A percentile compares a stretch with the other conserved stretches of the same genome.
Evolutionary conservation across 2,113 vertebrate genomes (phyloP).

Genomic region (Melospiza georgiana): DNA sequence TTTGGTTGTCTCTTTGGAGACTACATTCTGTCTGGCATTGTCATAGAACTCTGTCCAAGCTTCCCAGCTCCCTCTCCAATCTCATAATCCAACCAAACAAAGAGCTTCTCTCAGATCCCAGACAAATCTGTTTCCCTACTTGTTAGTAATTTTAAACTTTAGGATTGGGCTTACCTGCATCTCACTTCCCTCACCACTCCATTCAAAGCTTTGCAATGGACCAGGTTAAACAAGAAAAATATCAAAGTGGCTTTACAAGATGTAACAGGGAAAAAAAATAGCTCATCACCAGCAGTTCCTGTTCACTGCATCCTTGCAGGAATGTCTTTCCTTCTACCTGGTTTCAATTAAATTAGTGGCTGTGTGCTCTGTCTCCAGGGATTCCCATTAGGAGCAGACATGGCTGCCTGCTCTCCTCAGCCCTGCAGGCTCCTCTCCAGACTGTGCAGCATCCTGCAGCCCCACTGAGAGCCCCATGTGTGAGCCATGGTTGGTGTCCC

Average conservation of each 20-base stretch:
- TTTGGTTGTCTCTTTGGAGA: not conserved
- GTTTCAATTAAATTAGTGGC: not conserved
- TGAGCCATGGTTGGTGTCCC: not conserved
- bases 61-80: not conserved
- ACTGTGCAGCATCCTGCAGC: not conserved
- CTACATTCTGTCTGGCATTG: not conserved
- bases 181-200: not conserved
- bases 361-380: not conserved
- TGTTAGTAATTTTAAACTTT: not conserved
- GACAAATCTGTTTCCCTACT: not conserved
- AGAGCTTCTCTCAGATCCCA: not conserved
- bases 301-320: not conserved
- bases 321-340: not conserved
- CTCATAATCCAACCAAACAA: not conserved
- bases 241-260: not conserved
- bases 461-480: fast-evolving
- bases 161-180: not conserved
- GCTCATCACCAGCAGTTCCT: not conserved
- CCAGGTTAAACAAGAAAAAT: not conserved
- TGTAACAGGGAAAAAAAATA: not conserved
- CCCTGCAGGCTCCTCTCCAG: not conserved
- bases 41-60: not conserved
- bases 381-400: not conserved
- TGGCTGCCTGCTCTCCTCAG: not conserved
- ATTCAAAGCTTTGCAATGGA: not conserved